Percentiles rank a stretch among this genome's conserved stretches.
phyloP scores from a whole-genome alignment of 1,140 invertebrate species.

The Rhynchophorus ferrugineus region DNA sequence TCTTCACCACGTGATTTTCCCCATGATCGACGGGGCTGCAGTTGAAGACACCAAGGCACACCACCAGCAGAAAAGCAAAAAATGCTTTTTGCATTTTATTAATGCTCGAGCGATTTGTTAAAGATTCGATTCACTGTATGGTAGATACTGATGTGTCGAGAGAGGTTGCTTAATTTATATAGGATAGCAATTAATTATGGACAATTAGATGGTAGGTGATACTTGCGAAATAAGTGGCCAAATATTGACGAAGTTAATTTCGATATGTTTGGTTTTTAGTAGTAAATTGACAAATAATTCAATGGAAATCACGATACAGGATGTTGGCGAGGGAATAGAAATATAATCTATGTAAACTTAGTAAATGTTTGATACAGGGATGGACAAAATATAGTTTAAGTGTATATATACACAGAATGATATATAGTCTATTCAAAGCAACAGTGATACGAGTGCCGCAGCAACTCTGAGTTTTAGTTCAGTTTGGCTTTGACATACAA shows the following conservation, averaged over 20 bases:
- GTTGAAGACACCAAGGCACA: not conserved
- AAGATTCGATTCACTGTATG: too few relatives aligned
- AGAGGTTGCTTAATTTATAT: too few relatives aligned
- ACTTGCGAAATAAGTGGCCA: not conserved
- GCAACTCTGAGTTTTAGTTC: too few relatives aligned
- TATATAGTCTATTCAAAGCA: too few relatives aligned
- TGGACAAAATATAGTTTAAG: too few relatives aligned
- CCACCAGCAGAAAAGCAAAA: conserved; percentile 6
- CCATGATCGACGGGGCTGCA: conserved; percentile 5
- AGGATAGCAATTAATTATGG: not conserved
- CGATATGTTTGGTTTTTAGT: not conserved
- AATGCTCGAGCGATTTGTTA: not conserved
- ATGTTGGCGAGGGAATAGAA: too few relatives aligned
- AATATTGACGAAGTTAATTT: not conserved
- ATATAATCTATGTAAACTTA: too few relatives aligned
- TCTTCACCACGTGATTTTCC: conserved; percentile 14
- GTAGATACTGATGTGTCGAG: too few relatives aligned
- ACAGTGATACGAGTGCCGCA: too few relatives aligned
- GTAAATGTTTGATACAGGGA: too few relatives aligned
- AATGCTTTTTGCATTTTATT: conserved; percentile 17
- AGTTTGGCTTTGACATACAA: too few relatives aligned
- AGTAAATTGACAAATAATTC: not conserved
- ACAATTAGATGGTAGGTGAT: not conserved
- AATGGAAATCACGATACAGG: not conserved
- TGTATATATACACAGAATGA: too few relatives aligned